Conservation (phyloP, 2,113 vertebrate species). For the Halcyon senegalensis region DNA sequence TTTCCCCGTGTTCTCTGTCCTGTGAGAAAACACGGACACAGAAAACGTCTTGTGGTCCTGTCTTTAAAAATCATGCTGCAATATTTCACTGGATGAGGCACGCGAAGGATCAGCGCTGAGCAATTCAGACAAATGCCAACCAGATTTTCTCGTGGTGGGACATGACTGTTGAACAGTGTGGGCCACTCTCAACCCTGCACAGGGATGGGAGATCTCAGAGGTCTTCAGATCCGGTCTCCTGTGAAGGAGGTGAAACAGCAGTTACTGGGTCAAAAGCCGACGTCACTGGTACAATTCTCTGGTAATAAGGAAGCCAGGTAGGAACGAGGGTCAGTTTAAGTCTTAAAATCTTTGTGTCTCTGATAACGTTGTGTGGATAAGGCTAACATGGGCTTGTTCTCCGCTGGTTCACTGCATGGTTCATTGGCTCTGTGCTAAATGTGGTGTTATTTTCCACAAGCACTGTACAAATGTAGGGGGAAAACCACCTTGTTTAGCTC, state of each 20-base stretch:
- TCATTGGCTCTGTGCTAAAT: not conserved
- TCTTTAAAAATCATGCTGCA: not conserved
- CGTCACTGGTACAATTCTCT: not conserved
- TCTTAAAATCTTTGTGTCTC: not conserved
- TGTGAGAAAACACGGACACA: not conserved
- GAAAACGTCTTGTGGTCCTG: not conserved
- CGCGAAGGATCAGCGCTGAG: not conserved
- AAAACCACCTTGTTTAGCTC: not conserved
- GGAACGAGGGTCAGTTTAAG: constrained; percentile 21
- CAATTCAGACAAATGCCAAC: not conserved
- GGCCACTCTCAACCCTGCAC: not conserved
- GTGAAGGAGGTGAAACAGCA: not conserved
- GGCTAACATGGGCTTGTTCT: not conserved
- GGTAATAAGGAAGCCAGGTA: constrained; percentile 30
- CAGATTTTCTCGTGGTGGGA: not conserved
- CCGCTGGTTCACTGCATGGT: not conserved
- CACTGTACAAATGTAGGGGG: not conserved
- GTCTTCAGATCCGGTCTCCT: not conserved
- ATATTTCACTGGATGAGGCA: not conserved
- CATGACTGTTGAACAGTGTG: fast-evolving
- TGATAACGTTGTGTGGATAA: not conserved
- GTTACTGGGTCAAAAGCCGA: not conserved
- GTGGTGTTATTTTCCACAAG: not conserved
- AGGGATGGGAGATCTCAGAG: not conserved
- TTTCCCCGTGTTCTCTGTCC: not conserved